These are phyloP conservation scores for Spodoptera littoralis DNA, from an alignment of 2,888 invertebrate species.

Conservation along the genomic window DNA sequence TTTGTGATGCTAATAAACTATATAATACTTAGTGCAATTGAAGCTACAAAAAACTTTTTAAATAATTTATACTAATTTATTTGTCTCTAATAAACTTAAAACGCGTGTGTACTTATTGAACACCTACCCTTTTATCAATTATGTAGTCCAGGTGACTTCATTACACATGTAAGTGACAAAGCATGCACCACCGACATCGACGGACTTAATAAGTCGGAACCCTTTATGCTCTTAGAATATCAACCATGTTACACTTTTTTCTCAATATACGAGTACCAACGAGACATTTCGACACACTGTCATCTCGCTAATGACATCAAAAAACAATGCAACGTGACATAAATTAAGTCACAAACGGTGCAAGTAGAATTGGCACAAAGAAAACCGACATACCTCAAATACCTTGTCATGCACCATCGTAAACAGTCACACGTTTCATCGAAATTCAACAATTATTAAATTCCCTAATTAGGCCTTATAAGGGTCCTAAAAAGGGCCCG, in stretches of 20 bases:
- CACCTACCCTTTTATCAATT: too few relatives aligned
- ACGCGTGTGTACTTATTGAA: too few relatives aligned
- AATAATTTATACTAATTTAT: too few relatives aligned
- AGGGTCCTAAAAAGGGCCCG: constrained; percentile 51
- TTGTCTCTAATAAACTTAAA: too few relatives aligned
- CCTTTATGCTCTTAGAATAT: constrained; percentile 20
- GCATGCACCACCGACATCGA: background rate
- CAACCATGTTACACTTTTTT: constrained; percentile 38
- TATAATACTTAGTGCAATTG: too few relatives aligned
- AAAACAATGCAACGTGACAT: constrained; percentile 26
- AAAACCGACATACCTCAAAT: constrained; percentile 38
- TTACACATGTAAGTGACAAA: constrained; percentile 9
- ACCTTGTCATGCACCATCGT: constrained; percentile 31
- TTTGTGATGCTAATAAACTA: too few relatives aligned
- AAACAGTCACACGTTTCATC: constrained; percentile 45
- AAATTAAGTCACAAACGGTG: constrained; percentile 52
- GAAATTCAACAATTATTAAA: constrained; percentile 53
- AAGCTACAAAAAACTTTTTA: too few relatives aligned
- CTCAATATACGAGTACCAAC: constrained; percentile 12
- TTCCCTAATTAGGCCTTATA: constrained; percentile 55
- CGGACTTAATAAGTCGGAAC: constrained; percentile 24
- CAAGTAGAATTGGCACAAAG: constrained; percentile 41
- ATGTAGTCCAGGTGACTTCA: constrained; percentile 2
- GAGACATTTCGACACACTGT: constrained; percentile 31
- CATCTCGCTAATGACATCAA: constrained; percentile 41